phyloP scores from a whole-genome alignment of 1,140 invertebrate species.

The Halesus radiatus region DNA sequence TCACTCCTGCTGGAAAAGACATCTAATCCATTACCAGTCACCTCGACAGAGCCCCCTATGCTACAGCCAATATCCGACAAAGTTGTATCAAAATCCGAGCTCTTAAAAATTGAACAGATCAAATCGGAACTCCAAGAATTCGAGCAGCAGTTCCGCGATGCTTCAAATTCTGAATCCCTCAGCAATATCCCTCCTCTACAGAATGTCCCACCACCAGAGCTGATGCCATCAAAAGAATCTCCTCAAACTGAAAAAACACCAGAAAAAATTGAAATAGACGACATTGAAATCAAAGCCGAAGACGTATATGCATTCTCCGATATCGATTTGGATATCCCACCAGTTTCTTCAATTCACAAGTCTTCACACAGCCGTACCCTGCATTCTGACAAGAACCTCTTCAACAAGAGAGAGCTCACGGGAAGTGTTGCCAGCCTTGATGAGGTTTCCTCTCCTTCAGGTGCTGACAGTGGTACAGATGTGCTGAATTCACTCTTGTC shows the following conservation, averaged over 20 bases:
- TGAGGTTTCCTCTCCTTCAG: conserved; percentile 40
- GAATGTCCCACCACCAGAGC: conserved; percentile 26
- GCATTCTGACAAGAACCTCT: conserved; percentile 54
- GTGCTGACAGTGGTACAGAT: conserved; percentile 25
- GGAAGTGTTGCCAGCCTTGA: conserved; percentile 35
- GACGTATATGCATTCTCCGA: conserved; percentile 68
- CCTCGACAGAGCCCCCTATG: conserved; percentile 16
- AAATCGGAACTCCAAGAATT: conserved; percentile 66
- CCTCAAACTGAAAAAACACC: conserved; percentile 54
- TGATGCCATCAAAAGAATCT: conserved; percentile 40
- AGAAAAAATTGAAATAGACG: conserved; percentile 68
- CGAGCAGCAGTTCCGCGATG: conserved; percentile 63
- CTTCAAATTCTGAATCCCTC: conserved; percentile 9
- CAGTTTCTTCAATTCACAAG: conserved; percentile 64
- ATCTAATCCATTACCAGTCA: conserved; percentile 1
- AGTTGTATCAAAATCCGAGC: conserved; percentile 44
- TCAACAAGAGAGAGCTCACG: conserved; percentile 50
- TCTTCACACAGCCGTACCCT: conserved; percentile 45
- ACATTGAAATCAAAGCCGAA: conserved; percentile 68
- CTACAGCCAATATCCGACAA: conserved; percentile 41
- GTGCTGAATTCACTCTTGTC: conserved; percentile 43
- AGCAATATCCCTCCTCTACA: conserved; percentile 45
- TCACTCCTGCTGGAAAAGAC: conserved; percentile 76
- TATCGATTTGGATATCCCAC: conserved; percentile 69
- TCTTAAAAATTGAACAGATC: conserved; percentile 64